A percentile compares a stretch with the other conserved stretches of the same genome.
phyloP scores from a whole-genome alignment of 1,140 invertebrate species.

The Thaumetopoea pityocampa region DNA sequence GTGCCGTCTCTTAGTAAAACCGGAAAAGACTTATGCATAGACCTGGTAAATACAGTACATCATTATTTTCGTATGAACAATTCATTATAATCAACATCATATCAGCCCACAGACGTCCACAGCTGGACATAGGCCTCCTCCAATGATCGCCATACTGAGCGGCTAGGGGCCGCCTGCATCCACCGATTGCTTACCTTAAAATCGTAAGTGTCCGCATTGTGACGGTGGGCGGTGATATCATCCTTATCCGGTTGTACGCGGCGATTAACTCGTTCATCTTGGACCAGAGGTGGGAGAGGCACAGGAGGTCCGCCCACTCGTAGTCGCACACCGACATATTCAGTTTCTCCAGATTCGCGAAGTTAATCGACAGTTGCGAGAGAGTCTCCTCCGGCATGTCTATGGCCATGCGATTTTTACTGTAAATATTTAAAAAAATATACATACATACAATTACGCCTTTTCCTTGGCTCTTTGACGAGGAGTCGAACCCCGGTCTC shows the following conservation, averaged over 20 bases:
- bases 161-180: too few species aligned
- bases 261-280: constrained; percentile 81
- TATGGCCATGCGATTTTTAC: constrained; percentile 82
- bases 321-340: constrained; percentile 84
- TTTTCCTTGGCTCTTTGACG: too few species aligned
- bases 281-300: constrained; percentile 84
- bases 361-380: constrained; percentile 76
- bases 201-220: constrained; percentile 43
- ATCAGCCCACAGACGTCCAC: too few species aligned
- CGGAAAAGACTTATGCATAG: too few species aligned
- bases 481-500: too few species aligned
- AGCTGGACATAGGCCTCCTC: too few species aligned
- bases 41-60: too few species aligned
- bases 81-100: too few species aligned
- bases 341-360: constrained; percentile 80
- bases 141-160: too few species aligned
- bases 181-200: too few species aligned
- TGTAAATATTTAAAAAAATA: constrained; percentile 64
- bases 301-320: constrained; percentile 84
- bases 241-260: constrained; percentile 68
- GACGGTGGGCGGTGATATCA: constrained; percentile 33
- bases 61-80: too few species aligned
- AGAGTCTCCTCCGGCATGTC: constrained; percentile 75
- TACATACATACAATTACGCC: not conserved
- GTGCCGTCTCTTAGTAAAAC: too few species aligned